Percentiles rank a stretch among this genome's conserved stretches.
Conservation (phyloP, 2,797 vertebrate genomes). For the Chloroceryle amazona region DNA sequence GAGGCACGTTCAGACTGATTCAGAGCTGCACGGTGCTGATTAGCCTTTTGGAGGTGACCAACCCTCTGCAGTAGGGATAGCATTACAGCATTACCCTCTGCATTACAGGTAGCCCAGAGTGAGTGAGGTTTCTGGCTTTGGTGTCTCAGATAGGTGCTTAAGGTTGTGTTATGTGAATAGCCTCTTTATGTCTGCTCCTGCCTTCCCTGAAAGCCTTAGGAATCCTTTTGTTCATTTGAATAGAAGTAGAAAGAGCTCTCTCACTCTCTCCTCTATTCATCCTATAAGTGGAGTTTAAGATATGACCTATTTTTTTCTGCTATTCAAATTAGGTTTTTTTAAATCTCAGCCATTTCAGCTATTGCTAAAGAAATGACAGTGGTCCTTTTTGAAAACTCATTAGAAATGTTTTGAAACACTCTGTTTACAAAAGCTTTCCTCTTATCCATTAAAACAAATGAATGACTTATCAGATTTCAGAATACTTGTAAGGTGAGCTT, state of each 20-base stretch:
- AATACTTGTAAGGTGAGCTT: background rate
- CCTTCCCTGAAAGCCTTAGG: background rate
- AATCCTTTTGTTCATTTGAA: conserved; percentile 1
- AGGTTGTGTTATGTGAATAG: background rate
- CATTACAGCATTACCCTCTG: background rate
- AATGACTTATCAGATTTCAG: background rate
- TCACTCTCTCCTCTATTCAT: background rate
- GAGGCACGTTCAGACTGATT: background rate
- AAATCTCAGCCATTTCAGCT: background rate
- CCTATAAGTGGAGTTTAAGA: background rate
- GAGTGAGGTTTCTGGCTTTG: background rate
- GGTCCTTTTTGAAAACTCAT: background rate
- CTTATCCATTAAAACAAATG: conserved; percentile 24
- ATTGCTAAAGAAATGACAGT: background rate
- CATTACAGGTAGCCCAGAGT: background rate
- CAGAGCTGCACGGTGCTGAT: background rate
- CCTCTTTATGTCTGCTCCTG: background rate
- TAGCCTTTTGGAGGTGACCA: background rate
- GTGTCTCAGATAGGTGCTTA: background rate
- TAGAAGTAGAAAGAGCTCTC: background rate
- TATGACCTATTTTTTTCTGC: conserved; percentile 19
- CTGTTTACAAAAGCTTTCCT: conserved; percentile 48
- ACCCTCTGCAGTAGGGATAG: background rate
- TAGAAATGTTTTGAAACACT: conserved; percentile 14
- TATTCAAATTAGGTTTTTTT: conserved; percentile 2